Percentiles rank a stretch among this genome's conserved stretches.
Conservation (phyloP, 2,888 invertebrate species). For the Caenorhabditis panamensis region DNA sequence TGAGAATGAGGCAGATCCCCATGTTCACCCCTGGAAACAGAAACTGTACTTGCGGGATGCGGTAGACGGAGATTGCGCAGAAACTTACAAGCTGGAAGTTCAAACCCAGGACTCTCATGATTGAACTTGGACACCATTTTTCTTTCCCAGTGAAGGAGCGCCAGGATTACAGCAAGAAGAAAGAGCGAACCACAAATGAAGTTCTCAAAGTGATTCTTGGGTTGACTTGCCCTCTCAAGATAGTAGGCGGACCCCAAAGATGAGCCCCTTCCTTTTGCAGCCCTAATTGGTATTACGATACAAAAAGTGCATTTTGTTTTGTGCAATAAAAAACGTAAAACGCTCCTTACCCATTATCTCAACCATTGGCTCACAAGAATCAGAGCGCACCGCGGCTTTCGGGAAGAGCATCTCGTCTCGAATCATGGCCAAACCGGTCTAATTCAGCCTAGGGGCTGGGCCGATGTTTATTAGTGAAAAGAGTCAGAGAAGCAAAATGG, state of each 20-base stretch:
- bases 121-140: slow-evolving; percentile 3
- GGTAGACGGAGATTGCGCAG: no score
- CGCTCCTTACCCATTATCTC: slow-evolving; percentile 25
- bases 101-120: background rate
- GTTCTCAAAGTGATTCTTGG: background rate
- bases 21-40: slow-evolving; percentile 45
- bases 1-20: slow-evolving; percentile 40
- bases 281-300: background rate
- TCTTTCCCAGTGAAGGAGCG: background rate
- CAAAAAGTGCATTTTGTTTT: background rate
- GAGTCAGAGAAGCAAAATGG: slow-evolving; percentile 13
- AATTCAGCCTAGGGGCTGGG: background rate
- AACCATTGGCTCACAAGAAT: slow-evolving; percentile 15
- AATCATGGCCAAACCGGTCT: slow-evolving; percentile 22
- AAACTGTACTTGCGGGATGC: no score
- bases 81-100: background rate
- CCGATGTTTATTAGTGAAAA: slow-evolving; percentile 20
- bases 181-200: background rate
- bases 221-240: no score
- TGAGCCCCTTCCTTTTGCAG: no score
- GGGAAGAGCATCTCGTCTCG: slow-evolving; percentile 32
- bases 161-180: background rate
- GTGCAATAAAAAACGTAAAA: background rate
- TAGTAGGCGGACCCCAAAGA: no score
- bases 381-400: slow-evolving; percentile 9